These are phyloP conservation scores for Stigmatopora argus DNA, from an alignment of 2,113 vertebrate species.

Conservation along the genomic window DNA sequence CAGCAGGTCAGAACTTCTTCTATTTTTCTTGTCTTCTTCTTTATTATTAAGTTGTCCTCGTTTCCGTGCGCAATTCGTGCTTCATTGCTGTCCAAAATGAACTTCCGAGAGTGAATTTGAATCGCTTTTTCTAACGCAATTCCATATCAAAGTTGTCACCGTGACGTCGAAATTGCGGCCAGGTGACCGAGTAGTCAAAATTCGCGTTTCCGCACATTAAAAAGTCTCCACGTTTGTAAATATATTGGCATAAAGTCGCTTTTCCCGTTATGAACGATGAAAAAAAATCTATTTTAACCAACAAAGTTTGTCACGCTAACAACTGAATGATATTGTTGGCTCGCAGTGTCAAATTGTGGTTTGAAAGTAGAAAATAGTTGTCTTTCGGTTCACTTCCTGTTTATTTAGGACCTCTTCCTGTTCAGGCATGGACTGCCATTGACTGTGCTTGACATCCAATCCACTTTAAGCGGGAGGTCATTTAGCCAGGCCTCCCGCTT, in stretches of 20 bases:
- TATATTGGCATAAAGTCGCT: background rate
- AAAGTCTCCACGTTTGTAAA: background rate
- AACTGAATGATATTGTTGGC: too few species aligned
- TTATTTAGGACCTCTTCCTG: too few species aligned
- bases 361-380: too few species aligned
- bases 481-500: too few species aligned
- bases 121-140: background rate
- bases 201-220: background rate
- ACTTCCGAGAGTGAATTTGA: background rate
- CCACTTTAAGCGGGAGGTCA: too few species aligned
- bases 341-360: background rate
- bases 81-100: background rate
- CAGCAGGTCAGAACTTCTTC: background rate
- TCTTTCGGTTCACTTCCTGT: too few species aligned
- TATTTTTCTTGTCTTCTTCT: background rate
- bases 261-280: too few species aligned
- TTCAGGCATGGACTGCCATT: too few species aligned
- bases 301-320: too few species aligned
- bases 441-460: too few species aligned
- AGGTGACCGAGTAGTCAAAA: background rate
- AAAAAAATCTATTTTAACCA: too few species aligned
- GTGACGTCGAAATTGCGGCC: background rate
- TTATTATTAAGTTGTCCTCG: background rate
- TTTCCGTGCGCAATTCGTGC: background rate
- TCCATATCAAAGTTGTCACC: background rate